phyloP scores from a whole-genome alignment of 2,113 vertebrate genomes.

The Platysternon megacephalum region DNA sequence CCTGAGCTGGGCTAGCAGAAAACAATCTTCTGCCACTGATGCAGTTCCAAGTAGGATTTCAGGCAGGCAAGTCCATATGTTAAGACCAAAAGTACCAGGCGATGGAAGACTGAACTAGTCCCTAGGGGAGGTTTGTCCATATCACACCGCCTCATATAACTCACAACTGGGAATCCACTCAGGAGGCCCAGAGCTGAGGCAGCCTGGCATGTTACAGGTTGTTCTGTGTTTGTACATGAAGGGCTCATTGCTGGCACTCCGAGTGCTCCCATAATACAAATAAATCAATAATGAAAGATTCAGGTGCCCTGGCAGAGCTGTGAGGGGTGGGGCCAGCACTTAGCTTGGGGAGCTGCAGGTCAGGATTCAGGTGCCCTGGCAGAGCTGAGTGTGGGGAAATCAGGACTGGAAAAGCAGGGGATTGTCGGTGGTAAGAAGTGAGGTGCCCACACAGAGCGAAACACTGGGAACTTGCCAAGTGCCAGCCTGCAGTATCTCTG shows the following conservation, averaged over 20 bases:
- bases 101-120: background rate
- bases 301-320: background rate
- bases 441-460: rapidly evolving
- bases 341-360: rapidly evolving
- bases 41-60: background rate
- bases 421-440: background rate
- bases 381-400: background rate
- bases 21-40: background rate
- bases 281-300: background rate
- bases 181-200: rapidly evolving
- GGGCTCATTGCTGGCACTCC: background rate
- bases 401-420: background rate
- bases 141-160: background rate
- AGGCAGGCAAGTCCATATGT: background rate
- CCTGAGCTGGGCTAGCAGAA: background rate
- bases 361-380: no score
- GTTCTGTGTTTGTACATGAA: background rate
- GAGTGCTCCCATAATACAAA: background rate
- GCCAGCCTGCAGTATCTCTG: no score
- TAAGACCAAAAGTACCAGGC: background rate
- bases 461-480: rapidly evolving
- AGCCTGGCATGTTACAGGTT: background rate
- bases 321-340: background rate
- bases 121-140: background rate
- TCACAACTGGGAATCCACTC: background rate